Base-by-base conservation (phyloP, 2,113 vertebrate genomes). In the Rhinolophus ferrumequinum region DNA sequence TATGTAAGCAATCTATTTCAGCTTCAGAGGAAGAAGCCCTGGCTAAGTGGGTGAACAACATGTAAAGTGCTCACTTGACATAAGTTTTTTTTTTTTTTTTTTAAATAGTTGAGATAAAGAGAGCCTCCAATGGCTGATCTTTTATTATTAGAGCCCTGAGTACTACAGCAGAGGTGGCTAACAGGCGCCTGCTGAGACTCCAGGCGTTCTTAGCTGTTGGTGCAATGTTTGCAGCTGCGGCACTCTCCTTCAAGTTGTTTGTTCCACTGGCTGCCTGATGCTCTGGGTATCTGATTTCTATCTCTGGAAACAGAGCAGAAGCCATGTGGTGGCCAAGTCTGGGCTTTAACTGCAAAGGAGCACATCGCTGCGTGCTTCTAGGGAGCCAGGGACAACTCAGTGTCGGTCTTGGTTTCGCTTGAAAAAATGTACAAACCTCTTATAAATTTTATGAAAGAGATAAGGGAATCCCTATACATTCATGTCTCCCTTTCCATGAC, bases 41-140 rank as follows among this genome's bases (percentile, higher is more conserved):
- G 60, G 67, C 77, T 83, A 95, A 97, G 93, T 89, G 97, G 95
- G 96, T 86, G 97, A 95, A 95, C 88, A 93, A 94, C 93, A 97
- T 97, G 97, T 87, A 95, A 97, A 97, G 96, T 89, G 96, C 85
- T 95, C 95, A 91, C 95, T 96, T 96, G 96, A 95, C 86, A 44
- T 95, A 96, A 94, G 84, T 80, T 93, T 95, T 97, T 95, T 73
- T 88, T 54, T 70, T 70, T 62, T 89, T 73, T 87, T 81, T 90
- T 35, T 15, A 54, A 95, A 83, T 79, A 88, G 88, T 70, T 66
- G 85, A 93, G 93, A 93, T 91, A 90, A 88, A 97, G 85, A 73
- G 28, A 91, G 83, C 44, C 72, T 95, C 76, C 52, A 60, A 44
- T 21, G 3, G 22, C 80, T 80, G 90, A 73, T 77, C 90, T 96